These are phyloP conservation scores for Paratrypauchen microcephalus DNA, from an alignment of 2,797 vertebrate genomes.

Conservation along the genomic window DNA sequence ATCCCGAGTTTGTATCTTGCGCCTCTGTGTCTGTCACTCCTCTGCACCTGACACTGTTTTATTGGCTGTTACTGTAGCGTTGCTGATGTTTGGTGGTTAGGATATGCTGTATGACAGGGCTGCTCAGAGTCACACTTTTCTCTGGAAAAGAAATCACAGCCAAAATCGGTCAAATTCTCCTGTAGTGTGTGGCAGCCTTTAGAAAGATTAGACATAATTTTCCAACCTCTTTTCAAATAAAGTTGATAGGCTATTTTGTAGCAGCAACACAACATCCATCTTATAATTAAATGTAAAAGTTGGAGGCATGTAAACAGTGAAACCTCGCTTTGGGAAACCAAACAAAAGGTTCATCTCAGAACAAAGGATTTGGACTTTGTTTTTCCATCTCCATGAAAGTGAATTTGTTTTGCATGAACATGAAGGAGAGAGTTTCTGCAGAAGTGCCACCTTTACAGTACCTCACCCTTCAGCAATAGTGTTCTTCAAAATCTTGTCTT, in stretches of 20 bases:
- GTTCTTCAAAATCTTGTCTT: background rate
- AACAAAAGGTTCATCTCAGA: background rate
- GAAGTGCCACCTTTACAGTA: background rate
- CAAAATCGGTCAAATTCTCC: no score
- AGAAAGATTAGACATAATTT: background rate
- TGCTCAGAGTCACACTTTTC: no score
- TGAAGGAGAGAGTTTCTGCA: background rate
- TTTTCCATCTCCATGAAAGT: background rate
- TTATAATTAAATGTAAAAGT: background rate
- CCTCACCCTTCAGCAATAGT: background rate
- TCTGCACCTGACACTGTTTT: no score
- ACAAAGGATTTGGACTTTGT: conserved; percentile 2
- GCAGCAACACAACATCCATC: background rate
- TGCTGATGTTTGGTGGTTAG: no score
- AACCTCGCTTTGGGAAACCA: background rate
- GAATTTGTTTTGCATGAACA: conserved; percentile 8
- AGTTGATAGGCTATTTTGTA: background rate
- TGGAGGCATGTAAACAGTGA: background rate
- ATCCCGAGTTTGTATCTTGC: no score
- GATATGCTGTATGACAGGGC: no score
- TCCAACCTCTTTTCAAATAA: background rate
- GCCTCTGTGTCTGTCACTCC: no score
- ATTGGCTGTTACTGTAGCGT: no score
- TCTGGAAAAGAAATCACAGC: no score
- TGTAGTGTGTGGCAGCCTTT: no score